Evolutionary conservation across 2,113 vertebrate genomes (phyloP).

Genomic region (Myotis lucifugus): DNA sequence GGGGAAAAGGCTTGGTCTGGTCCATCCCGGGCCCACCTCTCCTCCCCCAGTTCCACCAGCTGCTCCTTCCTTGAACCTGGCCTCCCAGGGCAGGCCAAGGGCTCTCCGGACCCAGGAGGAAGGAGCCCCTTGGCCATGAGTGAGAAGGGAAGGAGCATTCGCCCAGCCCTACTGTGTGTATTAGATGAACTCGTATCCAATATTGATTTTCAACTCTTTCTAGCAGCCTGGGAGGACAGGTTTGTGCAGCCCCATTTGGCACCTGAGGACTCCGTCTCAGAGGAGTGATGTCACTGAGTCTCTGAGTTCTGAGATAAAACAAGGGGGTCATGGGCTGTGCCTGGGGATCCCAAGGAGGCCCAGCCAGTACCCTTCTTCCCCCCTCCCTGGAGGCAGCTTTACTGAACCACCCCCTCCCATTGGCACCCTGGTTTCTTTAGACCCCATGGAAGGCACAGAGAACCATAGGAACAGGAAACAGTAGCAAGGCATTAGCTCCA

Average conservation of each 20-base stretch:
- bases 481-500: neutral
- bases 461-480: rapidly evolving
- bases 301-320: neutral
- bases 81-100: neutral
- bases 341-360: neutral
- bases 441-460: neutral
- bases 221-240: constrained; percentile 36
- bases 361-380: neutral
- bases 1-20: neutral
- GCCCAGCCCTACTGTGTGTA: neutral
- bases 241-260: neutral
- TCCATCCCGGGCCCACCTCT: neutral
- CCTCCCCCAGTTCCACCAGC: neutral
- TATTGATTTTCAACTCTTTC: constrained; percentile 61
- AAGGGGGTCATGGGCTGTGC: neutral
- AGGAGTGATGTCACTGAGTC: neutral
- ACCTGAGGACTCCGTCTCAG: neutral
- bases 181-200: neutral
- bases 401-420: neutral
- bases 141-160: neutral
- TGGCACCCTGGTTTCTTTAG: neutral
- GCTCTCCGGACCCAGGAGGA: neutral
- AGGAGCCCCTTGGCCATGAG: neutral
- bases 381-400: too few species aligned
- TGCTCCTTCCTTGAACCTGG: neutral